A percentile compares a stretch with the other conserved stretches of the same genome.
phyloP scores from a whole-genome alignment of 2,797 vertebrate species.

The Ambastaia sidthimunki region DNA sequence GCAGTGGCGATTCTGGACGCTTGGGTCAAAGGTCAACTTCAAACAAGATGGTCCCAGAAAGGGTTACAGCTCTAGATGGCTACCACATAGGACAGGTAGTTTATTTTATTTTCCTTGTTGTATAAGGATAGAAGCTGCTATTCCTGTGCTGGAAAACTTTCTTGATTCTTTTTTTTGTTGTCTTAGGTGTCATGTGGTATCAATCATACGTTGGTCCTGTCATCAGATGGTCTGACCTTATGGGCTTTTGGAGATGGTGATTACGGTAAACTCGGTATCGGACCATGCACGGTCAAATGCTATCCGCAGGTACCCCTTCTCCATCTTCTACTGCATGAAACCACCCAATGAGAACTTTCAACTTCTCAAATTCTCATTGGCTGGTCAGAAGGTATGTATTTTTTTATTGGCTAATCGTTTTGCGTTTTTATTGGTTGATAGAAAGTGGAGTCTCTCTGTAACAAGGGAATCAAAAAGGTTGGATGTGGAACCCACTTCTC shows the following conservation, averaged over 20 bases:
- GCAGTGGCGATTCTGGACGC: slow-evolving; percentile 83
- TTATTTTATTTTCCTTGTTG: not conserved
- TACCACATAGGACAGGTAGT: slow-evolving; percentile 80
- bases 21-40: slow-evolving; percentile 83
- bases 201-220: slow-evolving; percentile 82
- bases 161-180: not conserved
- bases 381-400: not conserved
- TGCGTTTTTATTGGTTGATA: slow-evolving; percentile 55
- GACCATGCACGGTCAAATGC: slow-evolving; percentile 82
- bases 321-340: not conserved
- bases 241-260: slow-evolving; percentile 86
- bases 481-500: slow-evolving; percentile 84
- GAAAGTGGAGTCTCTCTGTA: slow-evolving; percentile 84
- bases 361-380: not conserved
- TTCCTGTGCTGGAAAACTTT: no score
- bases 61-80: slow-evolving; percentile 80
- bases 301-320: slow-evolving; percentile 77
- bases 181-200: slow-evolving; percentile 82
- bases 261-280: slow-evolving; percentile 82
- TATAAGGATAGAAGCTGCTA: no score
- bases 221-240: slow-evolving; percentile 78
- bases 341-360: not conserved
- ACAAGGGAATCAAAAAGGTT: slow-evolving; percentile 81
- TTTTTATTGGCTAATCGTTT: not conserved
- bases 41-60: slow-evolving; percentile 84